A percentile compares a stretch with the other conserved stretches of the same genome.
These are phyloP conservation scores for Dasypogon diadema DNA, from an alignment of 2,888 invertebrate genomes.

Conservation along the genomic window DNA sequence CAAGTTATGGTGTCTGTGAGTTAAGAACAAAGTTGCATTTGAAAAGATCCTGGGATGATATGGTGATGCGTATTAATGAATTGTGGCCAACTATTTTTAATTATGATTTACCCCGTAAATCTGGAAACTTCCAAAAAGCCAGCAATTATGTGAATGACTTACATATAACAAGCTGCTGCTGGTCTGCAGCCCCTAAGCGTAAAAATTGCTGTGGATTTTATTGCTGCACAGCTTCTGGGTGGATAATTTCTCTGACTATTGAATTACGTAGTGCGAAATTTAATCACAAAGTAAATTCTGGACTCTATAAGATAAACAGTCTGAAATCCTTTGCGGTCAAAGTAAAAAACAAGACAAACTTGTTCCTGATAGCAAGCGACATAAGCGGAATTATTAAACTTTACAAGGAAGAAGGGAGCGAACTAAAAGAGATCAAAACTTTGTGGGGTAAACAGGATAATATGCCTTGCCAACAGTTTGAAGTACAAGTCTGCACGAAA, in stretches of 20 bases:
- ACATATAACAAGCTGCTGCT: slow-evolving; percentile 62
- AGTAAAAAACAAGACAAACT: slow-evolving; percentile 48
- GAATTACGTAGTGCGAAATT: slow-evolving; percentile 35
- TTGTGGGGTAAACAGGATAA: slow-evolving; percentile 63
- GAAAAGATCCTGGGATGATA: slow-evolving; percentile 58
- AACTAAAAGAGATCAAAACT: slow-evolving; percentile 58
- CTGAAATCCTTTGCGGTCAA: slow-evolving; percentile 39
- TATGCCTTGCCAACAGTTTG: slow-evolving; percentile 60
- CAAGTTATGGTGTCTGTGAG: slow-evolving; percentile 61
- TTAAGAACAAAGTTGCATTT: slow-evolving; percentile 58
- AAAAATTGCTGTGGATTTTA: slow-evolving; percentile 50
- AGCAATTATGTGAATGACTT: slow-evolving; percentile 59
- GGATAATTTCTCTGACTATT: slow-evolving; percentile 59
- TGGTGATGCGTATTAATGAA: slow-evolving; percentile 56
- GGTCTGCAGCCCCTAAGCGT: slow-evolving; percentile 55
- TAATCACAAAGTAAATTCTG: slow-evolving; percentile 12
- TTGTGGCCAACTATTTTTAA: slow-evolving; percentile 55
- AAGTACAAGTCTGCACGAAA: slow-evolving; percentile 57
- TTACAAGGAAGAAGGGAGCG: slow-evolving; percentile 56
- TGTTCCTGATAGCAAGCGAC: slow-evolving; percentile 61
- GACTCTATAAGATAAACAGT: slow-evolving; percentile 33
- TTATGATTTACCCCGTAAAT: neutral
- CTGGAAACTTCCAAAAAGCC: slow-evolving; percentile 25
- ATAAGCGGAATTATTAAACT: slow-evolving; percentile 61
- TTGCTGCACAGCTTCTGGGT: slow-evolving; percentile 62